Evolutionary conservation across 1,140 invertebrate species (phyloP).

Genomic region (Euwallacea similis): DNA sequence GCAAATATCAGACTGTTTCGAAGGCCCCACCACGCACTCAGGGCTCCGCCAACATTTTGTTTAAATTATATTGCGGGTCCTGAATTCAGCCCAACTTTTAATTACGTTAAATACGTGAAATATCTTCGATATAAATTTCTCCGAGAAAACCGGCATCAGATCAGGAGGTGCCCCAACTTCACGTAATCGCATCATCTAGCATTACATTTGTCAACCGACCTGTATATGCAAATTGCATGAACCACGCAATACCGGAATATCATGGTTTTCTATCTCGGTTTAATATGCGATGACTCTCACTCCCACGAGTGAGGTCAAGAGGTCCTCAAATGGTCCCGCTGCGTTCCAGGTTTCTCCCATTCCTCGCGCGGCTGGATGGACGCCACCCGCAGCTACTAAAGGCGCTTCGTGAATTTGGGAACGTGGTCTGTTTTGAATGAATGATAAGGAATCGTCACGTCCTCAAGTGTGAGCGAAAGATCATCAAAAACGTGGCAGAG

Average conservation of each 20-base stretch:
- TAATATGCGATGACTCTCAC: slow-evolving; percentile 34
- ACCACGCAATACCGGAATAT: slow-evolving; percentile 27
- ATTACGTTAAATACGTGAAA: too few species aligned
- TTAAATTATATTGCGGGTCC: not conserved
- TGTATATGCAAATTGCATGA: slow-evolving; percentile 35
- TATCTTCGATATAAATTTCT: too few species aligned
- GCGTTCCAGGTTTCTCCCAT: slow-evolving; percentile 10
- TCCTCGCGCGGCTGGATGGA: not conserved
- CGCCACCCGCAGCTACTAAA: not conserved
- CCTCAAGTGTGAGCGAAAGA: slow-evolving; percentile 35
- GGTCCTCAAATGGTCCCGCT: slow-evolving; percentile 6
- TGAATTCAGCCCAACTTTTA: too few species aligned
- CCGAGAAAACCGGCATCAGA: too few species aligned
- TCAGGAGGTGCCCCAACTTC: slow-evolving; percentile 4
- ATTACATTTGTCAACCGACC: slow-evolving; percentile 31
- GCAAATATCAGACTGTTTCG: slow-evolving; percentile 20
- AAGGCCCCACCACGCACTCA: not conserved
- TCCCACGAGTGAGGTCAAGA: slow-evolving; percentile 28
- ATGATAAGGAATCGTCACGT: slow-evolving; percentile 32
- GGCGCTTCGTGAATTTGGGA: slow-evolving; percentile 3
- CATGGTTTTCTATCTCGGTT: slow-evolving; percentile 28
- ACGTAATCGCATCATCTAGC: slow-evolving; percentile 17
- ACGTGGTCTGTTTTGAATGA: slow-evolving; percentile 13
- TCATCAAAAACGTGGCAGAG: slow-evolving; percentile 36
- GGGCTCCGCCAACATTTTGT: slow-evolving; percentile 6